Evolutionary conservation across 2,797 vertebrate species (phyloP), one percentile per base, ranked within the genome.

Genomic region (Tachyglossus aculeatus): DNA sequence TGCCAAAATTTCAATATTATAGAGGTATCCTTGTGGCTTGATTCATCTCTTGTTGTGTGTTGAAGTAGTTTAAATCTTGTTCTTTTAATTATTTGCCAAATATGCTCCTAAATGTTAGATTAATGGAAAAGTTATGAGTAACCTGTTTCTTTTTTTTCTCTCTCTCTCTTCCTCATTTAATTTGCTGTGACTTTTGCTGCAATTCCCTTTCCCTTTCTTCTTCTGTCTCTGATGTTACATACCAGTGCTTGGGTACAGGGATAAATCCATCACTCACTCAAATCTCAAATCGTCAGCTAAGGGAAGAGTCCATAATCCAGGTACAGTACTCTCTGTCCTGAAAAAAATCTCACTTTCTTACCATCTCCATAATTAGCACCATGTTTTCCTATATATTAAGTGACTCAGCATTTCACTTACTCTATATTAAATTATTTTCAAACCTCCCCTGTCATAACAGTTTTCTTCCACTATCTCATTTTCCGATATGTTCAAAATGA

Each of bases 261-360:
- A 96, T 95, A 98, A 96, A 91, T 95, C 96, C 88, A 96, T 97
- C 92, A 96, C 94, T 94, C 96, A 97, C 87, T 95, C 96, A 92
- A 88, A 96, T 93, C 93, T 91, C 94, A 97, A 96, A 94, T 90
- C 95, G 90, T 85, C 95, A 91, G 77, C 86, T 95, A 97, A 97
- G 93, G 96, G 92, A 90, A 93, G 92, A 95, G 88, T 94, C 90
- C 93, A 92, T 62, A 92, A 90, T 86, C 95, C 96, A 98, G 97
- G 98, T 99, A 98, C 87, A 90, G 94, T 96, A 90, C 85, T 84
- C 74, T 83, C 68, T 84, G 63, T 90, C 86, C 84, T 85, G 74
- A 71, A 72, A 72, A 70, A 62, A 77, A 7, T 74, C 76, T 68
- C 64, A 71, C 32, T 59, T 79, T 82, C 76, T n/a, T 88, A 22